Evolutionary conservation across 2,888 invertebrate species (phyloP).

Genomic region (Tuta absoluta): DNA sequence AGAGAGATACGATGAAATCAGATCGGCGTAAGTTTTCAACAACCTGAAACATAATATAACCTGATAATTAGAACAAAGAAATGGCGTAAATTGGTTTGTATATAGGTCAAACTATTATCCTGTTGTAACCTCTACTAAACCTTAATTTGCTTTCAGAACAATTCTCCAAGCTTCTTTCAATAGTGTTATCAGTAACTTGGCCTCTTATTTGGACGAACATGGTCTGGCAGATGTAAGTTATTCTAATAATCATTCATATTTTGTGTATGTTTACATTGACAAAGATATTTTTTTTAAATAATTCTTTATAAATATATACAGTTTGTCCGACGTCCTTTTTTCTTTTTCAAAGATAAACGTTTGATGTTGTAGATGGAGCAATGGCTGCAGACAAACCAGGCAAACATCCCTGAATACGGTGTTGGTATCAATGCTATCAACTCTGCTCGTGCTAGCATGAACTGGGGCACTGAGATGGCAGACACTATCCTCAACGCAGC

Average conservation of each 20-base stretch:
- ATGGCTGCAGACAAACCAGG: constrained; percentile 56
- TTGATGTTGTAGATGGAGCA: constrained; percentile 57
- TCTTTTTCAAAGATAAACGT: constrained; percentile 5
- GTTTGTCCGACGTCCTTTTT: no score
- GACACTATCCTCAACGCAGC: constrained; percentile 53
- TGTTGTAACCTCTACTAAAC: background rate
- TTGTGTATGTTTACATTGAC: no score
- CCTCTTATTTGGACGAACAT: constrained; percentile 61
- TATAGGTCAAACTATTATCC: no score
- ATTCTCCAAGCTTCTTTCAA: constrained; percentile 60
- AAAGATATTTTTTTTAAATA: no score
- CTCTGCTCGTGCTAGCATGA: constrained; percentile 55
- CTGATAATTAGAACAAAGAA: background rate
- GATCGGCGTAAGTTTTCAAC: constrained; percentile 51
- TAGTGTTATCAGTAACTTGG: constrained; percentile 55
- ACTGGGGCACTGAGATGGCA: constrained; percentile 62
- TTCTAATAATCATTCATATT: background rate
- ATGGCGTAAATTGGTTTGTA: no score
- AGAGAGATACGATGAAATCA: constrained; percentile 49
- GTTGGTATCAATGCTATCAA: constrained; percentile 55
- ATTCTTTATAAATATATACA: no score
- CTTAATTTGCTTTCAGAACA: constrained; percentile 52
- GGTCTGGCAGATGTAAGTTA: constrained; percentile 65
- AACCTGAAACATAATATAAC: background rate
- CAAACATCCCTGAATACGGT: constrained; percentile 51